These are phyloP conservation scores for Philhelius pedissequus DNA, from an alignment of 2,888 invertebrate species.

Conservation along the genomic window DNA sequence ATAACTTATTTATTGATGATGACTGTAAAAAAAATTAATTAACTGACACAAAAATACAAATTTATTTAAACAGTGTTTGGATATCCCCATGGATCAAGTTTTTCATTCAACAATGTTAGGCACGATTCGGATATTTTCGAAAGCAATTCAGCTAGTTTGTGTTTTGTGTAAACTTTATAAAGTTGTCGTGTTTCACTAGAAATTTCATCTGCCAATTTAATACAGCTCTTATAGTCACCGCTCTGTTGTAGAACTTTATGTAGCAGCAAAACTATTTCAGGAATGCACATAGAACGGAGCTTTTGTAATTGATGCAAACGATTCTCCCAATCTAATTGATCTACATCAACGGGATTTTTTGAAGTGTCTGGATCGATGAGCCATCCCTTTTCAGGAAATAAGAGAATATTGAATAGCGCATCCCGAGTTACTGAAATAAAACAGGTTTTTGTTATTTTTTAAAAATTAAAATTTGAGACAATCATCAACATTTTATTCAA, in stretches of 20 bases:
- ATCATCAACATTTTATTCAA: not conserved
- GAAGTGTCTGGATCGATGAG: conserved; percentile 85
- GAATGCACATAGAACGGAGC: conserved; percentile 89
- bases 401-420: conserved; percentile 89
- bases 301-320: conserved; percentile 83
- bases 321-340: conserved; percentile 81
- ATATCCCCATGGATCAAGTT: conserved; percentile 91
- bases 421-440: conserved; percentile 84
- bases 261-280: conserved; percentile 88
- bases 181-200: conserved; percentile 88
- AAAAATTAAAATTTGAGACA: not conserved
- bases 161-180: conserved; percentile 89
- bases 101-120: conserved; percentile 85
- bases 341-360: conserved; percentile 79
- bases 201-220: conserved; percentile 88
- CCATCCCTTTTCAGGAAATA: conserved; percentile 96
- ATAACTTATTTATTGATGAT: not conserved
- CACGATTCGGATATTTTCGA: conserved; percentile 89
- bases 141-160: conserved; percentile 87
- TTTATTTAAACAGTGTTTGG: conserved; percentile 75
- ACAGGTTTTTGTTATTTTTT: no score
- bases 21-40: not conserved
- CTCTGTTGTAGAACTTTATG: conserved; percentile 89
- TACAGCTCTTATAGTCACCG: conserved; percentile 87
- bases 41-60: not conserved